These are phyloP conservation scores for Chlorops oryzae DNA, from an alignment of 1,140 invertebrate genomes.

Conservation along the genomic window DNA sequence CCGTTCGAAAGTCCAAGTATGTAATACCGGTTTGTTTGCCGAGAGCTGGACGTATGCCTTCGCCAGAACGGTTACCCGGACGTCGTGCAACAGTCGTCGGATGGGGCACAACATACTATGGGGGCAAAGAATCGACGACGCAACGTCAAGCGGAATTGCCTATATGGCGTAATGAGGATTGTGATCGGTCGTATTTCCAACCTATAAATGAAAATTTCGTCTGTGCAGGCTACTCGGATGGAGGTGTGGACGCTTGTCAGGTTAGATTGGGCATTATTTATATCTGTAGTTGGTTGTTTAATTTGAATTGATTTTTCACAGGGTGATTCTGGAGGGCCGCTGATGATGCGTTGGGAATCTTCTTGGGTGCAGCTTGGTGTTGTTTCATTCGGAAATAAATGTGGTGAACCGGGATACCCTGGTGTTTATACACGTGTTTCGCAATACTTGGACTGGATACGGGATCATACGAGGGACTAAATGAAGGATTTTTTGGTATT, in stretches of 20 bases:
- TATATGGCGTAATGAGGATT: conserved; percentile 87
- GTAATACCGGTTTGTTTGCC: conserved; percentile 85
- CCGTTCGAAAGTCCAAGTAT: conserved; percentile 72
- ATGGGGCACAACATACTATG: conserved; percentile 85
- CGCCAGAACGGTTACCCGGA: conserved; percentile 41
- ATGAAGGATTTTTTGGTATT: not conserved
- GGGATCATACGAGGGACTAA: conserved; percentile 43
- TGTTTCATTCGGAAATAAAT: conserved; percentile 88
- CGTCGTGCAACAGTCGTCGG: conserved; percentile 77
- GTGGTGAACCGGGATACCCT: conserved; percentile 78
- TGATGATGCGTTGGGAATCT: conserved; percentile 70
- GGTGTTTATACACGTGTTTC: conserved; percentile 56
- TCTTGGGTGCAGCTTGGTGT: conserved; percentile 83
- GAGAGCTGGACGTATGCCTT: conserved; percentile 30
- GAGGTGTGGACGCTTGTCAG: conserved; percentile 89
- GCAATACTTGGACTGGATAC: conserved; percentile 46
- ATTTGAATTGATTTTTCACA: conserved; percentile 4
- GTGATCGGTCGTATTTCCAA: conserved; percentile 84
- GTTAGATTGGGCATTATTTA: conserved; percentile 46
- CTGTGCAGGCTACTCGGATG: conserved; percentile 83
- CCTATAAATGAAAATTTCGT: conserved; percentile 86
- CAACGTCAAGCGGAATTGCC: conserved; percentile 78
- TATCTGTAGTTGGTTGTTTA: too few relatives aligned
- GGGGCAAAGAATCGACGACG: conserved; percentile 75
- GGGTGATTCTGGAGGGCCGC: conserved; percentile 64